phyloP scores from a whole-genome alignment of 1,140 invertebrate species.

The Scaptomyza montana region DNA sequence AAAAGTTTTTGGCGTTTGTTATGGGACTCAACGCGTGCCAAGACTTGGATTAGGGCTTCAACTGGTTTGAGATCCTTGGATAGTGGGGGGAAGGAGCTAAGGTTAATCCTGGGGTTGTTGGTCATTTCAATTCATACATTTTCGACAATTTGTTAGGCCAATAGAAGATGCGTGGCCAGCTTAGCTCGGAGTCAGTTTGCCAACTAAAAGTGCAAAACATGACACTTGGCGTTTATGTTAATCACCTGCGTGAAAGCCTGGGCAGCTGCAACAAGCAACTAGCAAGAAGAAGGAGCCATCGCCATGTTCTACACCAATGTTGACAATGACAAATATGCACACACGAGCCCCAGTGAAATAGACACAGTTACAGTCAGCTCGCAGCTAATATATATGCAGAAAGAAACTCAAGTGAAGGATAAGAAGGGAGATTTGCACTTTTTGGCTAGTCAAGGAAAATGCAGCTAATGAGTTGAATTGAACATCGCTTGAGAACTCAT shows the following conservation, averaged over 20 bases:
- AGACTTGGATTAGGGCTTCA: constrained; percentile 53
- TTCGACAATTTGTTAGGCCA: constrained; percentile 61
- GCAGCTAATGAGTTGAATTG: constrained; percentile 79
- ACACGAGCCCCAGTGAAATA: constrained; percentile 48
- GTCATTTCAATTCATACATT: constrained; percentile 51
- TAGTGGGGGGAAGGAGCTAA: too few relatives aligned
- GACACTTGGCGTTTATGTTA: constrained; percentile 83
- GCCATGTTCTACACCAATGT: constrained; percentile 78
- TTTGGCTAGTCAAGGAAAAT: constrained; percentile 72
- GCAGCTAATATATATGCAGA: constrained; percentile 42
- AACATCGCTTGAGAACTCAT: constrained; percentile 81
- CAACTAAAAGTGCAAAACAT: constrained; percentile 72
- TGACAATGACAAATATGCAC: constrained; percentile 83
- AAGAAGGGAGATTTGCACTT: constrained; percentile 64
- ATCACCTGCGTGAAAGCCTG: constrained; percentile 82
- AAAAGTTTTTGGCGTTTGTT: constrained; percentile 62
- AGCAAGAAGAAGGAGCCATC: constrained; percentile 20
- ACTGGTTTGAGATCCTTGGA: too few relatives aligned
- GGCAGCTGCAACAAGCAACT: constrained; percentile 59
- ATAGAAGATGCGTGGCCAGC: constrained; percentile 44
- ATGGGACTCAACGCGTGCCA: constrained; percentile 64
- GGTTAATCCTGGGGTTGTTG: constrained; percentile 6
- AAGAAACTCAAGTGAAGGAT: constrained; percentile 19
- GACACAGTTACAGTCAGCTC: constrained; percentile 11
- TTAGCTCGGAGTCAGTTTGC: constrained; percentile 20